Evolutionary conservation across 1,140 invertebrate species (phyloP).

Genomic region (Drosophila malerkotliana): DNA sequence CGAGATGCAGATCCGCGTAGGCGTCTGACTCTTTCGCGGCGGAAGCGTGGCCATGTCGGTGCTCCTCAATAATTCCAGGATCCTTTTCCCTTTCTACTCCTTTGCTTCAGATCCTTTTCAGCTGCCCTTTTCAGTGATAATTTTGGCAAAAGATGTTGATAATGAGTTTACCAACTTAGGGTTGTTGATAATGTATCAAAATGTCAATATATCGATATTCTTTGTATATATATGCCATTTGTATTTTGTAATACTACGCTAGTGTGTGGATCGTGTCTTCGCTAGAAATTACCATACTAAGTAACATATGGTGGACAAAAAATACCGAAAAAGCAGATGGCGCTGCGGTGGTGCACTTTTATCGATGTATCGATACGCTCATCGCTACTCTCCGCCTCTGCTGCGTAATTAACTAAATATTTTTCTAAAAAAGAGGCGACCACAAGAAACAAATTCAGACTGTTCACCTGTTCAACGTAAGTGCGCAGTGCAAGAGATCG

Average conservation of each 20-base stretch:
- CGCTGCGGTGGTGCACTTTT: neutral
- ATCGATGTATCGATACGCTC: conserved; percentile 23
- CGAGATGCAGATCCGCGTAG: conserved; percentile 87
- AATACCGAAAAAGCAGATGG: neutral
- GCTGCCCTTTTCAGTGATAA: conserved; percentile 25
- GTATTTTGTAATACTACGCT: too few relatives aligned
- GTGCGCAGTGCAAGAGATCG: conserved; percentile 18
- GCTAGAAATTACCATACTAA: too few relatives aligned
- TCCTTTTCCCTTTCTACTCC: too few relatives aligned
- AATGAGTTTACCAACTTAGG: too few relatives aligned
- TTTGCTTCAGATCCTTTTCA: neutral
- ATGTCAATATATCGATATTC: too few relatives aligned
- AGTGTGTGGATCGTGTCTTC: too few relatives aligned
- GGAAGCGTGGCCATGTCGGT: conserved; percentile 87
- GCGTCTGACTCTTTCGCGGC: conserved; percentile 88
- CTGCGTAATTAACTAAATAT: conserved; percentile 71
- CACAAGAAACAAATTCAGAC: conserved; percentile 25
- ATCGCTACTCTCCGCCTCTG: conserved; percentile 51
- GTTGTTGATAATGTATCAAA: conserved; percentile 2
- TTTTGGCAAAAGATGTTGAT: too few relatives aligned
- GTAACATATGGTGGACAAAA: too few relatives aligned
- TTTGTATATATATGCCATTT: too few relatives aligned
- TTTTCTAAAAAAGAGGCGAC: conserved; percentile 45
- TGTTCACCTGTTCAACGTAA: conserved; percentile 53
- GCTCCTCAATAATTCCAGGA: neutral